phyloP scores from a whole-genome alignment of 2,888 invertebrate species.

The Aporophyla nigra region DNA sequence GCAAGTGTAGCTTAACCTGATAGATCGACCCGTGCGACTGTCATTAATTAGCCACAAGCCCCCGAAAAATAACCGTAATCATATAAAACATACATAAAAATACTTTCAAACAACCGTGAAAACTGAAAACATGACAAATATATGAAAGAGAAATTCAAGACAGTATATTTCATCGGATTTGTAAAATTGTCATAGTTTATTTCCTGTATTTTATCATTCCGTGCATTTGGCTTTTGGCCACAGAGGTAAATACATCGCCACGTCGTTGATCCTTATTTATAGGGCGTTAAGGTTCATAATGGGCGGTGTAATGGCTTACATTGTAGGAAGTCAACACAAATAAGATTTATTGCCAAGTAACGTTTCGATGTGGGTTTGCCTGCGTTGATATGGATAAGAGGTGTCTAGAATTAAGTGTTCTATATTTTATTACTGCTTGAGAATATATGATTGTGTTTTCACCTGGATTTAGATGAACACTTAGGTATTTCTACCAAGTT shows the following conservation, averaged over 20 bases:
- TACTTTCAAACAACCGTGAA: neutral
- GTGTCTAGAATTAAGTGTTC: conserved; percentile 20
- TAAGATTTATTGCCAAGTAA: conserved; percentile 51
- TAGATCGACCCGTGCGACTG: too few relatives aligned
- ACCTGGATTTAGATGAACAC: neutral
- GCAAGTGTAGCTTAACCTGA: too few relatives aligned
- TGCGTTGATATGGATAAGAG: conserved; percentile 36
- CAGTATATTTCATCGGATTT: conserved; percentile 57
- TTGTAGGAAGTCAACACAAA: conserved; percentile 56
- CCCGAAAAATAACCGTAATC: too few relatives aligned
- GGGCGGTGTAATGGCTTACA: conserved; percentile 31
- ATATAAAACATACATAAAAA: conserved; percentile 14
- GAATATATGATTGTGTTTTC: neutral
- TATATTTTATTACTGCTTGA: conserved; percentile 2
- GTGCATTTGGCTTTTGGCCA: conserved; percentile 62
- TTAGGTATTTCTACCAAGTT: neutral
- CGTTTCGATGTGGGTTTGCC: conserved; percentile 31
- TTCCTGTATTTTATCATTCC: conserved; percentile 58
- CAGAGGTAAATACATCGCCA: conserved; percentile 49
- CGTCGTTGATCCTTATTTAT: conserved; percentile 52
- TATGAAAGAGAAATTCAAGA: conserved; percentile 26
- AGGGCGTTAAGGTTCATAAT: conserved; percentile 47
- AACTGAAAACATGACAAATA: conserved; percentile 36
- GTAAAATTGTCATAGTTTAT: conserved; percentile 57
- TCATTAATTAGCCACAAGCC: too few relatives aligned